Conservation (phyloP, 2,888 invertebrate genomes). For the Argynnis bischoffii region DNA sequence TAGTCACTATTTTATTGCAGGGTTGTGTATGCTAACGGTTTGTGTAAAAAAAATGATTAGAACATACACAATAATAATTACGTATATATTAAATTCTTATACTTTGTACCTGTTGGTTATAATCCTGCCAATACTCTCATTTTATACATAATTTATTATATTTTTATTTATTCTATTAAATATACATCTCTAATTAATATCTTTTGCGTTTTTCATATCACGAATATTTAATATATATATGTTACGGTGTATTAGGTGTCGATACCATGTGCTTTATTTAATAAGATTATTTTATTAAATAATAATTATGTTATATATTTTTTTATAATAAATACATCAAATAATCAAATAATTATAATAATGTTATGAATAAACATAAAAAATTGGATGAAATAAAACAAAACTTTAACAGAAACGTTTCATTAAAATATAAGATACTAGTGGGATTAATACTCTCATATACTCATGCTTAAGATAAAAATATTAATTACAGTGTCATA, state of each 20-base stretch:
- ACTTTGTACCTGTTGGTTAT: too few species aligned
- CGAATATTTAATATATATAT: too few species aligned
- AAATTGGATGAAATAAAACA: constrained; percentile 19
- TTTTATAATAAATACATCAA: constrained; percentile 20
- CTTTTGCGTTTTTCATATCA: too few species aligned
- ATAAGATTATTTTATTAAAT: neutral
- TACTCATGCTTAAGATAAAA: constrained; percentile 38
- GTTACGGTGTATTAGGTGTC: neutral
- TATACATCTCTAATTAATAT: too few species aligned
- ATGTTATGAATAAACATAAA: constrained; percentile 24
- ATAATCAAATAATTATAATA: constrained; percentile 27
- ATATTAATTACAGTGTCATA: constrained; percentile 33
- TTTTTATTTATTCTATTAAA: too few species aligned
- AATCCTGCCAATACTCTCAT: too few species aligned
- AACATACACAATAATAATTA: too few species aligned
- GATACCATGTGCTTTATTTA: neutral
- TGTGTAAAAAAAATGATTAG: neutral
- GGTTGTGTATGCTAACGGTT: neutral
- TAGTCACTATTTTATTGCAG: neutral
- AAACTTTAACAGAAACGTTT: constrained; percentile 21
- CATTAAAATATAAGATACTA: constrained; percentile 24
- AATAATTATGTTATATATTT: constrained; percentile 13
- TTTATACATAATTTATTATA: too few species aligned
- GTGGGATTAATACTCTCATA: constrained; percentile 34
- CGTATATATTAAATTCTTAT: too few species aligned